Percentiles rank a stretch among this genome's conserved stretches.
These are phyloP conservation scores for Amphimedon queenslandica DNA, from an alignment of 37 sponge, comb jelly and placozoan genomes.

Conservation along the genomic window DNA sequence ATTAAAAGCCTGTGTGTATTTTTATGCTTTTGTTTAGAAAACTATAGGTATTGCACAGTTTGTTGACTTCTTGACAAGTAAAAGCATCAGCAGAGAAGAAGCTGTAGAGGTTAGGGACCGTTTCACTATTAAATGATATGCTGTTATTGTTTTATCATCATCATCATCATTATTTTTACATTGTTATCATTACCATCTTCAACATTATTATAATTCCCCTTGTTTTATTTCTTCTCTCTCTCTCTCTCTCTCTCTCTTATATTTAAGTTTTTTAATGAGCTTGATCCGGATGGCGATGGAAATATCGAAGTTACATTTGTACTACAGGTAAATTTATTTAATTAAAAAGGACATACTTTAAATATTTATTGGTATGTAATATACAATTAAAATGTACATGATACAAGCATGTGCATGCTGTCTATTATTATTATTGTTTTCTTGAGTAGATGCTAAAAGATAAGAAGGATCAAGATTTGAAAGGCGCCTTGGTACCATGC, in stretches of 20 bases:
- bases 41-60: slow-evolving; percentile 39
- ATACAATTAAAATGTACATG: too few species aligned
- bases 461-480: slow-evolving; percentile 9
- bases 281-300: slow-evolving; percentile 52
- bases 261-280: slow-evolving; percentile 20
- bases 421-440: not conserved
- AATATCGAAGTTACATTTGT: slow-evolving; percentile 22
- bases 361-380: not conserved
- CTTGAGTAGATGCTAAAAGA: slow-evolving; percentile 32
- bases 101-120: slow-evolving; percentile 29
- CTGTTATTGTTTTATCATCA: too few species aligned
- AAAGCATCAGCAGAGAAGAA: slow-evolving; percentile 39
- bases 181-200: too few species aligned
- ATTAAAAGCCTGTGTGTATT: not conserved
- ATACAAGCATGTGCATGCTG: too few species aligned
- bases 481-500: slow-evolving; percentile 38
- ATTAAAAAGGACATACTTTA: not conserved
- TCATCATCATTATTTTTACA: too few species aligned
- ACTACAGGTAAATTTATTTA: slow-evolving; percentile 27
- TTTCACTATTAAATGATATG: too few species aligned
- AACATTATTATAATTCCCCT: too few species aligned
- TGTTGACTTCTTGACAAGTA: slow-evolving; percentile 43
- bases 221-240: not conserved
- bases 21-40: not conserved
- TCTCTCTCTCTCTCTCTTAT: not conserved